Conservation (phyloP, 2,797 vertebrate species). For the Cyclura pinguis region DNA sequence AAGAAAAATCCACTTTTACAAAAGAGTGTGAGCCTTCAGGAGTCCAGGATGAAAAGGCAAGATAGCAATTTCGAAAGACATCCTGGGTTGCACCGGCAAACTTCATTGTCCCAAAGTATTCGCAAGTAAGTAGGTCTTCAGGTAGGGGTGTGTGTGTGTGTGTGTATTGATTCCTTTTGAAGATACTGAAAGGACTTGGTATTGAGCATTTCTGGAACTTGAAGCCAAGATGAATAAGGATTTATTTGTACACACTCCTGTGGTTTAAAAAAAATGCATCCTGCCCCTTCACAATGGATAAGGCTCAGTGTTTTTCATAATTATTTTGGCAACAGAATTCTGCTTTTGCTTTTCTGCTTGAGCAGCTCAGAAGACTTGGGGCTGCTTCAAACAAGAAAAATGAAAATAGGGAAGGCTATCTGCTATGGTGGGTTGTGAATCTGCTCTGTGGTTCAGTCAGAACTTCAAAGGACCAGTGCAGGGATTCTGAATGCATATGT, state of each 20-base stretch:
- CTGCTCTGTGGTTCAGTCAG: not conserved
- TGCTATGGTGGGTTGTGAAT: not conserved
- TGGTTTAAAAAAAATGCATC: not conserved
- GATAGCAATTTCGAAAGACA: constrained; percentile 66
- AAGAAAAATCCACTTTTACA: constrained; percentile 80
- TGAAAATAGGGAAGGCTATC: not conserved
- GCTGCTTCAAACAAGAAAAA: not conserved
- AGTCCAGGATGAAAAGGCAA: constrained; percentile 70
- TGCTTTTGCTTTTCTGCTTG: no score
- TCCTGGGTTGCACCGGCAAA: constrained; percentile 85
- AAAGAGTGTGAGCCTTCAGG: constrained; percentile 86
- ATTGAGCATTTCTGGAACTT: not conserved
- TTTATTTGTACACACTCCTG: not conserved
- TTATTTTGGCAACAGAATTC: not conserved
- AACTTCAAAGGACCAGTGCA: not conserved
- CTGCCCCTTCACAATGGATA: not conserved
- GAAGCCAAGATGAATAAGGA: not conserved
- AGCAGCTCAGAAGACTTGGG: not conserved
- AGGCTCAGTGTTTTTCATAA: not conserved
- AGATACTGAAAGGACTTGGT: not conserved
- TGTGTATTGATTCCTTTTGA: not conserved
- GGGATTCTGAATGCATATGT: no score
- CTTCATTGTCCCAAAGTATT: constrained; percentile 94
- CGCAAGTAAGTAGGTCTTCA: constrained; percentile 84
- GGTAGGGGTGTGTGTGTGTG: not conserved